These are phyloP conservation scores for Ceyx melanurus DNA, from an alignment of 2,113 vertebrate genomes.

Conservation along the genomic window DNA sequence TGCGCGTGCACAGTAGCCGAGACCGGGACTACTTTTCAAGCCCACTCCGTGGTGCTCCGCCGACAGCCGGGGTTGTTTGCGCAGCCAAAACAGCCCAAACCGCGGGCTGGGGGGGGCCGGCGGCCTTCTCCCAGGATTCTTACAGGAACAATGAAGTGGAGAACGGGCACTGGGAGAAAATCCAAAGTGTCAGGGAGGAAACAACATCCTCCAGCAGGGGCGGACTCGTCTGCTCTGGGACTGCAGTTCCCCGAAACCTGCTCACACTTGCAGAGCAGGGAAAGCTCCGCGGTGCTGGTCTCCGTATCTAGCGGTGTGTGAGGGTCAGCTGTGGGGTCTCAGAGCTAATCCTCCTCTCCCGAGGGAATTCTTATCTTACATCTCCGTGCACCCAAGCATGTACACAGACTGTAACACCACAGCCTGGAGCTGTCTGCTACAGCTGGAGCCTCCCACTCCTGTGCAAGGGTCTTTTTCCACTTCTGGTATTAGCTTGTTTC, in stretches of 20 bases:
- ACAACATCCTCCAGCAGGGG: no score
- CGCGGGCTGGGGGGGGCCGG: no score
- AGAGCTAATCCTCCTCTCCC: background rate
- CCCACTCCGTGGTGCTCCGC: no score
- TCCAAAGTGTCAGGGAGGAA: no score
- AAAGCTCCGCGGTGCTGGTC: background rate
- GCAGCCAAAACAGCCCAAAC: no score
- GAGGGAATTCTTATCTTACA: background rate
- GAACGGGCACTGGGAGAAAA: no score
- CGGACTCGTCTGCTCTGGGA: background rate
- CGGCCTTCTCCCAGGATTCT: no score
- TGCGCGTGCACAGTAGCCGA: no score
- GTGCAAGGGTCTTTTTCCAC: background rate
- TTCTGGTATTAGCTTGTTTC: background rate
- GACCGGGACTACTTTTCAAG: no score
- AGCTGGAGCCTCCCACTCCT: background rate
- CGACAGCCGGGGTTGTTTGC: no score
- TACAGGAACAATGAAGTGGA: no score
- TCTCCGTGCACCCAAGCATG: fast-evolving
- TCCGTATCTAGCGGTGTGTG: fast-evolving
- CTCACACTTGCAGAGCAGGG: background rate
- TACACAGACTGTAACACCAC: fast-evolving
- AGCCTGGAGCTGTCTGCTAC: no score
- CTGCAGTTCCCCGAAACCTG: background rate
- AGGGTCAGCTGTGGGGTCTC: background rate